Conservation (phyloP, 2,113 vertebrate species). For the Blennius ocellaris region DNA sequence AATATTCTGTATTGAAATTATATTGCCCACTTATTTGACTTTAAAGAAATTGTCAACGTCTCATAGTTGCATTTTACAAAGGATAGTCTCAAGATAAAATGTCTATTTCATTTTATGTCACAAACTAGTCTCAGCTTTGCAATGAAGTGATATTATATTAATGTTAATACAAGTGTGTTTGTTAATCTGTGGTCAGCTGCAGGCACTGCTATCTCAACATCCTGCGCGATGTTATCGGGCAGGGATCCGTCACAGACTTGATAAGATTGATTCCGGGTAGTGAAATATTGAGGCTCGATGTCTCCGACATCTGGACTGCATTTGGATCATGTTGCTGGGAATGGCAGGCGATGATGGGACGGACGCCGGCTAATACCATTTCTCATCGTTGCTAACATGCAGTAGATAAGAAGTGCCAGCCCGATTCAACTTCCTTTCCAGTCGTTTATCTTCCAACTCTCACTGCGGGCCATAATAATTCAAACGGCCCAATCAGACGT, state of each 20-base stretch:
- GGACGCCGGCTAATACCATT: constrained; percentile 72
- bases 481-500: constrained; percentile 79
- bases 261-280: constrained; percentile 79
- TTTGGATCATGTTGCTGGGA: constrained; percentile 81
- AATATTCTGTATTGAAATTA: too few species aligned
- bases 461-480: constrained; percentile 39
- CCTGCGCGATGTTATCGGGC: constrained; percentile 76
- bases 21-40: too few species aligned
- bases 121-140: too few species aligned
- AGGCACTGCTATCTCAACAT: constrained; percentile 56
- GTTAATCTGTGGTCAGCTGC: constrained; percentile 61
- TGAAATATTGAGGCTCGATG: constrained; percentile 80
- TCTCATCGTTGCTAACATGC: constrained; percentile 63
- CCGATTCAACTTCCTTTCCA: constrained; percentile 54
- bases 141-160: too few species aligned
- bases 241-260: constrained; percentile 78
- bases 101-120: too few species aligned
- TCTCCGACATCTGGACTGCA: constrained; percentile 82
- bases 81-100: too few species aligned
- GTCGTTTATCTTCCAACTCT: constrained; percentile 50
- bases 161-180: background rate
- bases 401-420: constrained; percentile 79
- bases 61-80: too few species aligned
- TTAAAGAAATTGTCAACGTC: too few species aligned
- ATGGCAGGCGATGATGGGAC: constrained; percentile 77